phyloP scores from a whole-genome alignment of 2,888 invertebrate species.

The Alloplasta piceator region DNA sequence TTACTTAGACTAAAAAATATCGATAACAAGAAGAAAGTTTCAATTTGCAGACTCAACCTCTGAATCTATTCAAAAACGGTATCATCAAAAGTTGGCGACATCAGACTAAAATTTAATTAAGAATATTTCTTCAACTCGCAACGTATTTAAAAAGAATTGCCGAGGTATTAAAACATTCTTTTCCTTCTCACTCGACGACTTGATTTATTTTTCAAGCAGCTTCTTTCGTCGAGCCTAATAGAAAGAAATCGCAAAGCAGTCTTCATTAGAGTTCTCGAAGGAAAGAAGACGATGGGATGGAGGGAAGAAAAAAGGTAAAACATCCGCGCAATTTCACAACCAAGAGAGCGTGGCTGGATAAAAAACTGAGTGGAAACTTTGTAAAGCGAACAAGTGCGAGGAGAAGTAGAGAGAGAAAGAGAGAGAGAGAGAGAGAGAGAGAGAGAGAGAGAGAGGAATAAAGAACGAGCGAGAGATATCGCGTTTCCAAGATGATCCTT shows the following conservation, averaged over 20 bases:
- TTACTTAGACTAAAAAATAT: no score
- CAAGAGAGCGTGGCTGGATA: constrained; percentile 21
- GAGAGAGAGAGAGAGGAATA: neutral
- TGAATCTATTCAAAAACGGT: no score
- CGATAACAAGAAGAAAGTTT: no score
- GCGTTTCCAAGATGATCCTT: constrained; percentile 26
- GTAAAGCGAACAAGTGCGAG: constrained; percentile 35
- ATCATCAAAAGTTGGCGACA: no score
- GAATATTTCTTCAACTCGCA: no score
- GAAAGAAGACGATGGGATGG: constrained; percentile 16
- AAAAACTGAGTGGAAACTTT: constrained; percentile 31
- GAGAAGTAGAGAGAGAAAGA: neutral
- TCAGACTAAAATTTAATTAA: no score
- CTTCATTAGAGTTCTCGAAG: constrained; percentile 32
- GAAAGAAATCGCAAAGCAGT: constrained; percentile 44
- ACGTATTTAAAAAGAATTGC: no score
- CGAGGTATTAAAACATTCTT: neutral
- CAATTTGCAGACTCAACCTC: no score
- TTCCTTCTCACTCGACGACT: neutral
- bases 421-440: constrained; percentile 4
- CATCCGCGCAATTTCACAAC: constrained; percentile 3
- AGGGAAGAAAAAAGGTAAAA: constrained; percentile 1
- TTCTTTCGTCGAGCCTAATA: constrained; percentile 13
- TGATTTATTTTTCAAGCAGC: constrained; percentile 12
- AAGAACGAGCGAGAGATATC: constrained; percentile 6